Evolutionary conservation across 1,140 invertebrate species (phyloP), one percentile per base, ranked within the genome.

Genomic region (Cephus cinctus): DNA sequence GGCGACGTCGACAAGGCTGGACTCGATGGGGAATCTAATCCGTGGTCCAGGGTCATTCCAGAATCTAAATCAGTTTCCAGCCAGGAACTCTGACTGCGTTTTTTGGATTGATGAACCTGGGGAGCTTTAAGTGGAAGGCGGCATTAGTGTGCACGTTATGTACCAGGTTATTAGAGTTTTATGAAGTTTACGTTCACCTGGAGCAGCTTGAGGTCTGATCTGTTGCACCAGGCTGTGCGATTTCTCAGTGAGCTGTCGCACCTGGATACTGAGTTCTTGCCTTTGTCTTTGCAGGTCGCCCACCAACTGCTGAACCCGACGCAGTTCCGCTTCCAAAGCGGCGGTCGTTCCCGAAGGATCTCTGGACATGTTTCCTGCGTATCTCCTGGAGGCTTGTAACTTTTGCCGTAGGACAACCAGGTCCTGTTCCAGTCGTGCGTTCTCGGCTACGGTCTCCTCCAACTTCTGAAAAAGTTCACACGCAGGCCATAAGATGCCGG

Each of bases 11-110:
- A 67, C 3, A 50, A 20, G 14, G 57, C 54, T 0, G 66, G 61
- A 12, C 65, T 71, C 22, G 65, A 56, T 0, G 73, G 67, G 2
- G 71, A 69, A 30, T 70, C 68, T 4, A 67, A 51, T 2, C 82
- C 82, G 50, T 83, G 81, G 56, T 87, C 86, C 15, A 81, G 69
- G 0, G 83, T 86, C 43, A 83, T 78, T 47, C 87, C 85, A 0
- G 87, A 85, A 66, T 95, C 92, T 21, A 96, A 67, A 75, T 96
- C 92, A 1, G 92, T 95, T 73, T 95, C 92, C n/a, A 89, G 76
- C 87, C 93, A 95, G 8, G 84, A 81, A 77, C 40, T 77, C 49
- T 57, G 71, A 47, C 66, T 66, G 12, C 76, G 70, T 44, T 78
- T 80, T 54, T 79, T 79, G 2, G 75, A 50, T 31, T 55, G 67